Evolutionary conservation across 35 echinoderm and acorn worm species (phyloP).

Genomic region (Apostichopus japonicus): DNA sequence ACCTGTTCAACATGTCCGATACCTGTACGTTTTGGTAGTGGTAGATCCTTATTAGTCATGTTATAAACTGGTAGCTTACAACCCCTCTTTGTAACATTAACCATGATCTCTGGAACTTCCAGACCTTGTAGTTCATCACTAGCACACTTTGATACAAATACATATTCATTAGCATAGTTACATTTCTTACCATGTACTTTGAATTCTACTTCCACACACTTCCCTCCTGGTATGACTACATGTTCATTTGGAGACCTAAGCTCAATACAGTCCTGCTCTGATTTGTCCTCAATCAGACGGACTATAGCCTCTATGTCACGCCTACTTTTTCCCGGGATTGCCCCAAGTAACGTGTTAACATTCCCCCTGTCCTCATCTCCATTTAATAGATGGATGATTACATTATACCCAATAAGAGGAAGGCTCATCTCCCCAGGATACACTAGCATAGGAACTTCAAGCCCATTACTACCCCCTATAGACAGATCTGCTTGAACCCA

Average conservation of each 20-base stretch:
- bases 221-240: neutral
- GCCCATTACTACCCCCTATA: neutral
- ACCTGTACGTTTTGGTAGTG: no score
- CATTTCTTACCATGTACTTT: neutral
- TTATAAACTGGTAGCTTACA: neutral
- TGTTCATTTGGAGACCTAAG: neutral
- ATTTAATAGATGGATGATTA: neutral
- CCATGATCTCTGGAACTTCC: no score
- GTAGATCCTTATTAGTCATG: no score
- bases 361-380: neutral
- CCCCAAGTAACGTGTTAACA: neutral
- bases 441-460: conserved; percentile 11
- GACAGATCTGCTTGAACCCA: neutral
- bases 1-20: no score
- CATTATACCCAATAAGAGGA: conserved; percentile 14
- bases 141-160: no score
- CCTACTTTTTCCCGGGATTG: neutral
- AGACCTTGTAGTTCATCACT: no score
- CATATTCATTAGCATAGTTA: no score
- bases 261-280: neutral
- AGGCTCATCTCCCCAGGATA: neutral
- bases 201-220: neutral
- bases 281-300: neutral
- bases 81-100: no score
- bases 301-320: neutral